Evolutionary conservation across 2,888 invertebrate species (phyloP).

Genomic region (Plusia festucae): DNA sequence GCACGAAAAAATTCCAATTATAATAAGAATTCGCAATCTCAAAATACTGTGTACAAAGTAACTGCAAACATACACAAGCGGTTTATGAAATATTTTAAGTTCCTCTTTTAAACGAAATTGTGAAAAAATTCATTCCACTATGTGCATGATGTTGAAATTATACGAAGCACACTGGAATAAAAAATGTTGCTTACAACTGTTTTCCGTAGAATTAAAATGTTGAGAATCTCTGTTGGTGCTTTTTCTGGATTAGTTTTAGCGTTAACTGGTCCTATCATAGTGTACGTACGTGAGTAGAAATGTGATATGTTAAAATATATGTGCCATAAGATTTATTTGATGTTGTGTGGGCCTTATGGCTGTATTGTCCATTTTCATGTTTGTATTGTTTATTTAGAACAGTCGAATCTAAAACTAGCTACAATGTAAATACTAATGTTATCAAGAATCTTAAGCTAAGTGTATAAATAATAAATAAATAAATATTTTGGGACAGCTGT

Average conservation of each 20-base stretch:
- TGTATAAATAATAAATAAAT: too few species aligned
- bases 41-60: background rate
- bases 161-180: background rate
- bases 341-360: too few species aligned
- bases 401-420: too few species aligned
- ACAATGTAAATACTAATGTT: too few species aligned
- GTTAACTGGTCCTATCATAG: background rate
- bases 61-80: background rate
- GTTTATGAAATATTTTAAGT: constrained; percentile 7
- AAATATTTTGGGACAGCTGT: too few species aligned
- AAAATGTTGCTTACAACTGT: background rate
- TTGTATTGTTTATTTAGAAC: too few species aligned
- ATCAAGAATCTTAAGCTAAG: too few species aligned
- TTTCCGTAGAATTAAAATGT: background rate
- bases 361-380: too few species aligned
- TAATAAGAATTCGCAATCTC: background rate
- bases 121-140: background rate
- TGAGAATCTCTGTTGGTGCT: background rate
- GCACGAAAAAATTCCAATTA: background rate
- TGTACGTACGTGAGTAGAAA: too few species aligned
- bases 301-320: too few species aligned
- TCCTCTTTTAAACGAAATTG: background rate
- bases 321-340: too few species aligned
- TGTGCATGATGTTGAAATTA: constrained; percentile 1
- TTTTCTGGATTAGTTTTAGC: background rate